Evolutionary conservation across 2,113 vertebrate species (phyloP).

Genomic region (Thunnus maccoyii): DNA sequence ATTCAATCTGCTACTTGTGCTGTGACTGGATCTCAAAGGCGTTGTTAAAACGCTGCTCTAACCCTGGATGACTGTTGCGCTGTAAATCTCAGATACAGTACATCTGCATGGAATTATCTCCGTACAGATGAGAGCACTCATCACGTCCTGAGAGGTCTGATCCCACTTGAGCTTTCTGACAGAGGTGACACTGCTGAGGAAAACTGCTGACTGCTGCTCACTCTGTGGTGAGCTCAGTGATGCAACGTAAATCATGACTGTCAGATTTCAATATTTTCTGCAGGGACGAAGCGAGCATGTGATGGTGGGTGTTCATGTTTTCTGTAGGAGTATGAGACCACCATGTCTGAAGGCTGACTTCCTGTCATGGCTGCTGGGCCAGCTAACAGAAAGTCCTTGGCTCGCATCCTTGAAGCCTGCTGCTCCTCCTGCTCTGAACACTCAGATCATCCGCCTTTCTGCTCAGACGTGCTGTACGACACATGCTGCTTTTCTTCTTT

Average conservation of each 20-base stretch:
- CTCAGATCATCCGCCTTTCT: conserved; percentile 55
- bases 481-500: conserved; percentile 13
- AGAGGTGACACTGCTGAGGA: conserved; percentile 51
- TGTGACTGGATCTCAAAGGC: conserved; percentile 49
- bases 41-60: conserved; percentile 39
- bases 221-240: conserved; percentile 50
- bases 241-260: conserved; percentile 56
- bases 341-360: conserved; percentile 82
- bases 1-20: conserved; percentile 36
- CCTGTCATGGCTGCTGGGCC: conserved; percentile 75
- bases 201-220: conserved; percentile 65
- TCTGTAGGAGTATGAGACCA: conserved; percentile 88
- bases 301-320: conserved; percentile 75
- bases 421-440: conserved; percentile 64
- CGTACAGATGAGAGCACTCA: conserved; percentile 62
- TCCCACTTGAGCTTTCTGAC: conserved; percentile 48
- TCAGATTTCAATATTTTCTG: conserved; percentile 49
- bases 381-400: conserved; percentile 76
- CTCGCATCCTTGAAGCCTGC: conserved; percentile 67
- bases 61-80: conserved; percentile 34
- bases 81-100: conserved; percentile 60
- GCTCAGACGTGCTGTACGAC: conserved; percentile 14
- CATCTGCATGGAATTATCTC: conserved; percentile 78
- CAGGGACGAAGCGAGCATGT: conserved; percentile 53
- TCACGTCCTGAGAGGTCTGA: conserved; percentile 60